phyloP scores from a whole-genome alignment of 2,888 invertebrate species.

The Therioaphis trifolii region DNA sequence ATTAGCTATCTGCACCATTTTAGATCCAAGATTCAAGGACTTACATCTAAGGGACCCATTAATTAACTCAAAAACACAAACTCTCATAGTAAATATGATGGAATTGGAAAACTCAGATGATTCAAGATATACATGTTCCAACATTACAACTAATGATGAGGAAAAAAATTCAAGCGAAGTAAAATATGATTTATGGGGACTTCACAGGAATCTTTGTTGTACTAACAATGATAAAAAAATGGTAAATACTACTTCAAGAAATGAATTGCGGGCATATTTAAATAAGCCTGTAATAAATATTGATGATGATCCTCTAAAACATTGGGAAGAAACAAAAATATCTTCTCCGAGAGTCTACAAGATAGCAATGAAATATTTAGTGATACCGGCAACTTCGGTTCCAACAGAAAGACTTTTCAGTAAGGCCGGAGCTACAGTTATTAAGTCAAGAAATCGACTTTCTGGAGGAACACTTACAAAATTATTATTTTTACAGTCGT shows the following conservation, averaged over 20 bases:
- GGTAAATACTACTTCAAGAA: background rate
- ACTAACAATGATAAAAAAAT: slow-evolving; percentile 1
- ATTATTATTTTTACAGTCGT: slow-evolving; percentile 43
- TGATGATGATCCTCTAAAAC: slow-evolving; percentile 8
- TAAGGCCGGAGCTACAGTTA: slow-evolving; percentile 62
- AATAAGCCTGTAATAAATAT: slow-evolving; percentile 8
- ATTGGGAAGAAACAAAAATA: slow-evolving; percentile 10
- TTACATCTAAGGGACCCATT: background rate
- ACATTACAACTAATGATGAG: background rate
- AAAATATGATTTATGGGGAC: slow-evolving; percentile 6
- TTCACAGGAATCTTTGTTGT: background rate
- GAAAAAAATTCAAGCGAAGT: slow-evolving; percentile 1
- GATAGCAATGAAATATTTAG: slow-evolving; percentile 30
- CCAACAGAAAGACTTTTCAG: slow-evolving; percentile 63
- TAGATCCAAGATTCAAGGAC: slow-evolving; percentile 3
- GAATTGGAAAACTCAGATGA: background rate
- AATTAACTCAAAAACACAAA: slow-evolving; percentile 13
- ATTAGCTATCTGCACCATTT: background rate
- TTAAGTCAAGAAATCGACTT: slow-evolving; percentile 54
- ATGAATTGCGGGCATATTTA: background rate
- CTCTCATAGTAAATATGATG: background rate
- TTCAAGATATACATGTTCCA: background rate
- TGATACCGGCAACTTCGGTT: too few relatives aligned
- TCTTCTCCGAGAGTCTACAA: slow-evolving; percentile 8
- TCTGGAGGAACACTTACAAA: slow-evolving; percentile 48